Evolutionary conservation across 1,140 invertebrate species (phyloP).

Genomic region (Megalopta genalis): DNA sequence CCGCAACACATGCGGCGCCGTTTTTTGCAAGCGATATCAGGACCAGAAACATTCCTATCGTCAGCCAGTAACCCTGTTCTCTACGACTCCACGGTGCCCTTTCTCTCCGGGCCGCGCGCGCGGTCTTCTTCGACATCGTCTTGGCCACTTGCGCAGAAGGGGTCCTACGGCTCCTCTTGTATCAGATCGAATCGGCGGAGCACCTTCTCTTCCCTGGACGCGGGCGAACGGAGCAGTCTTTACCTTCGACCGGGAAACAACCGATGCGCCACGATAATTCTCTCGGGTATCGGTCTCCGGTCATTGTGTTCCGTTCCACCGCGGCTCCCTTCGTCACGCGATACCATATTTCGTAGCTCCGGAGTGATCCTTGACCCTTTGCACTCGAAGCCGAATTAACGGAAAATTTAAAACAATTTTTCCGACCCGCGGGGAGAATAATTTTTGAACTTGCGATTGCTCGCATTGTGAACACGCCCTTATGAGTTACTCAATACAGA

Average conservation of each 20-base stretch:
- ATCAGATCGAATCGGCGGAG: slow-evolving; percentile 63
- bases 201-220: slow-evolving; percentile 40
- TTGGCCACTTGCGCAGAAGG: slow-evolving; percentile 59
- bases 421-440: too few relatives aligned
- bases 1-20: slow-evolving; percentile 40
- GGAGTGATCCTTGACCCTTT: too few relatives aligned
- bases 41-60: slow-evolving; percentile 60
- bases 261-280: slow-evolving; percentile 47
- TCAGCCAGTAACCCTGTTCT: slow-evolving; percentile 40
- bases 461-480: too few relatives aligned
- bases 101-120: slow-evolving; percentile 24
- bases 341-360: slow-evolving; percentile 1
- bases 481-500: too few relatives aligned
- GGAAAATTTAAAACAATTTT: too few relatives aligned
- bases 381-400: too few relatives aligned
- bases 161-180: slow-evolving; percentile 54
- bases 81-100: slow-evolving; percentile 37
- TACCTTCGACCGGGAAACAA: slow-evolving; percentile 40
- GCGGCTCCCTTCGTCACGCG: not conserved
- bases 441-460: too few relatives aligned
- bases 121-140: slow-evolving; percentile 46
- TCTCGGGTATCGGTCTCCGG: slow-evolving; percentile 15
- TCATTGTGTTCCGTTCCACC: slow-evolving; percentile 36
- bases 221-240: slow-evolving; percentile 39
- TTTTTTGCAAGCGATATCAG: slow-evolving; percentile 36